Percentiles rank a stretch among this genome's conserved stretches.
These are phyloP conservation scores for Aelia acuminata DNA, from an alignment of 2,888 invertebrate species.

Conservation along the genomic window DNA sequence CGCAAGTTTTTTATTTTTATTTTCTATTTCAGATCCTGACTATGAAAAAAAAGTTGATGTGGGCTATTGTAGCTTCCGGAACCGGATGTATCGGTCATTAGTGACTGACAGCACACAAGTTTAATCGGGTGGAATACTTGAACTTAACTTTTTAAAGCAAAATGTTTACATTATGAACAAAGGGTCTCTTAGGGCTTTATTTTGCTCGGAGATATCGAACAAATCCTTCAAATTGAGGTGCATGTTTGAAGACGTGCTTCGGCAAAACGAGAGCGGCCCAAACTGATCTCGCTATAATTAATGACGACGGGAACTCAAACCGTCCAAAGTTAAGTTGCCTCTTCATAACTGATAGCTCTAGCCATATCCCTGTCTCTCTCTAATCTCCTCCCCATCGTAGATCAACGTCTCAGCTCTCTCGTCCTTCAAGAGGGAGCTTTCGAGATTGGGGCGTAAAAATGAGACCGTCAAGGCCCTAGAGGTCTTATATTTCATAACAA, in stretches of 20 bases:
- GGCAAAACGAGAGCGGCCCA: neutral
- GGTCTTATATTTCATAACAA: too few species aligned
- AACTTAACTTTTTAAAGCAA: too few species aligned
- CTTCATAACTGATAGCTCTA: neutral
- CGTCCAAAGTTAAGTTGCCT: neutral
- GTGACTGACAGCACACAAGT: too few species aligned
- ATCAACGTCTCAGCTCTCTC: neutral
- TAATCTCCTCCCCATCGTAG: slow-evolving; percentile 8
- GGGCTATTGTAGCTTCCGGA: too few species aligned
- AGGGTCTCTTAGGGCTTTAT: neutral
- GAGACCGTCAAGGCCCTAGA: neutral
- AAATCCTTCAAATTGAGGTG: slow-evolving; percentile 7
- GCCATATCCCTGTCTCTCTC: neutral
- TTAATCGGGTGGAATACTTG: too few species aligned
- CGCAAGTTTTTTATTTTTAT: too few species aligned
- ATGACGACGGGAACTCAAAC: neutral
- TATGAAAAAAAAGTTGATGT: too few species aligned
- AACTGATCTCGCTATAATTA: neutral
- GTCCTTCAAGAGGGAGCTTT: neutral
- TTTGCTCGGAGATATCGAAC: neutral
- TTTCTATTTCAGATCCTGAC: too few species aligned
- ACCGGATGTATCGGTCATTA: too few species aligned
- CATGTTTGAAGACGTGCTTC: slow-evolving; percentile 11
- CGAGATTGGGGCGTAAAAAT: neutral
- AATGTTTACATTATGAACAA: neutral